These are phyloP conservation scores for Indri indri DNA, from an alignment of 2,113 vertebrate genomes.

Conservation along the genomic window DNA sequence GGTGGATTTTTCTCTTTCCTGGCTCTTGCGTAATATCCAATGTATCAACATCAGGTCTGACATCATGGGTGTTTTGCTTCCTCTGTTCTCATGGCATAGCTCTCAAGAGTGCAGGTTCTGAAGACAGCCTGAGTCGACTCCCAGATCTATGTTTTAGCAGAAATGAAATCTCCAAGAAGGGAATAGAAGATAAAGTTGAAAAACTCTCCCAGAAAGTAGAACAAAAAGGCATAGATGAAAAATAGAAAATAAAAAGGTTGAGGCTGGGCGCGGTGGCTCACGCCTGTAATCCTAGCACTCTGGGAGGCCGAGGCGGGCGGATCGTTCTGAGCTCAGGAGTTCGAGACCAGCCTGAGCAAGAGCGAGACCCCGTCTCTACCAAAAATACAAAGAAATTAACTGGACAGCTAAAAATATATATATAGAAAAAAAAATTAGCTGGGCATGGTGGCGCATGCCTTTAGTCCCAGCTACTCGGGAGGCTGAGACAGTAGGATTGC, in stretches of 20 bases:
- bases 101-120: not conserved
- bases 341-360: too few relatives aligned
- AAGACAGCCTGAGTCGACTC: not conserved
- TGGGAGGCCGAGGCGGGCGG: too few relatives aligned
- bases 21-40: not conserved
- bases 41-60: not conserved
- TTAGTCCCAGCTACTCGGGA: too few relatives aligned
- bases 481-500: too few relatives aligned
- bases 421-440: too few relatives aligned
- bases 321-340: too few relatives aligned
- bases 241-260: not conserved
- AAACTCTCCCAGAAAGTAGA: not conserved
- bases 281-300: too few relatives aligned
- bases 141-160: not conserved
- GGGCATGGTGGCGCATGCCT: too few relatives aligned
- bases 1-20: slow-evolving; percentile 12
- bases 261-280: too few relatives aligned
- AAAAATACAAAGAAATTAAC: too few relatives aligned
- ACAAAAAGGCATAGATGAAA: not conserved
- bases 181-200: slow-evolving; percentile 15
- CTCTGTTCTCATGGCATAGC: not conserved
- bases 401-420: too few relatives aligned
- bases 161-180: not conserved
- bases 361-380: too few relatives aligned
- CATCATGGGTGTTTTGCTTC: not conserved